phyloP scores from a whole-genome alignment of 2,888 invertebrate species.

The Ceramica pisi region DNA sequence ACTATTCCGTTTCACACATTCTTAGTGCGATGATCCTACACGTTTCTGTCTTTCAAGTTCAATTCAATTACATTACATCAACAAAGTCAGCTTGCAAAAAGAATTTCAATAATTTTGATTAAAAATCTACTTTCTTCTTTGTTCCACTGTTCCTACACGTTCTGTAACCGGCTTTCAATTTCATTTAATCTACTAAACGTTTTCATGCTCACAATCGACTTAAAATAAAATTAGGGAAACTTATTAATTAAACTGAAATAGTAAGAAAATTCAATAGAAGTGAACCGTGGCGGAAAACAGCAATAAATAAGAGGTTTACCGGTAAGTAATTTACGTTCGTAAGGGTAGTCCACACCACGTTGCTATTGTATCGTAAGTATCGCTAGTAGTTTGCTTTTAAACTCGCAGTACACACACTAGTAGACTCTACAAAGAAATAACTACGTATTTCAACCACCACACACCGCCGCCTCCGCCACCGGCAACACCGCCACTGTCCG shows the following conservation, averaged over 20 bases:
- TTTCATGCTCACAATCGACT: not conserved
- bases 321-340: constrained; percentile 53
- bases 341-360: constrained; percentile 4
- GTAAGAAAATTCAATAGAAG: constrained; percentile 36
- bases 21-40: not conserved
- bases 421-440: too few species aligned
- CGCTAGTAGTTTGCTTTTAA: too few species aligned
- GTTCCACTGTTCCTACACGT: not conserved
- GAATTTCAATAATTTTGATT: not conserved
- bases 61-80: constrained; percentile 45
- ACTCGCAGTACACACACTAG: too few species aligned
- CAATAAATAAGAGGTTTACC: constrained; percentile 58
- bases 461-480: too few species aligned
- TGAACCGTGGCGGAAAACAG: constrained; percentile 30
- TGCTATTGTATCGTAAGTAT: too few species aligned
- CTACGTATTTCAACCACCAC: too few species aligned
- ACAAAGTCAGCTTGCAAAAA: constrained; percentile 12
- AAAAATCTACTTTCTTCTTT: not conserved
- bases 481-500: too few species aligned
- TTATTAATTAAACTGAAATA: constrained; percentile 31
- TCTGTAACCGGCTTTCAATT: constrained; percentile 3
- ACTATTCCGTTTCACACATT: constrained; percentile 29
- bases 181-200: constrained; percentile 17
- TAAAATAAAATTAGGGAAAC: constrained; percentile 6
- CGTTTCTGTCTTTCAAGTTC: constrained; percentile 25